Base-by-base conservation (phyloP, 2,113 vertebrate genomes). In the Myiozetetes cayanensis region DNA sequence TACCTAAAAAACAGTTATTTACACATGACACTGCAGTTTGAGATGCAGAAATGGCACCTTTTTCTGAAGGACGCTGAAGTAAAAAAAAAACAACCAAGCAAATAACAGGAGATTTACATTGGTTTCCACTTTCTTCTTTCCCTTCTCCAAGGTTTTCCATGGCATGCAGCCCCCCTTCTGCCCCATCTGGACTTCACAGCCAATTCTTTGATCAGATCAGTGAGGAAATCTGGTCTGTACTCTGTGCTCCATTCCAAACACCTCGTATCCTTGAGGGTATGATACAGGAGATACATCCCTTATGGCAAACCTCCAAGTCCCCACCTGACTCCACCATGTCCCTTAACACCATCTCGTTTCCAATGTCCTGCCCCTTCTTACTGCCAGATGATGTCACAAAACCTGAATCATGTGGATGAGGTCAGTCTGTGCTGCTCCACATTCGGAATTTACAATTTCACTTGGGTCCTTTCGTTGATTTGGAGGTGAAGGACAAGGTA, bases 301-400 rank as follows among this genome's bases (percentile, higher is more conserved):
- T 28, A 25, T 1, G 24, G 47, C 22, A 93, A 44, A 67, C 18
- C 21, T 53, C 33, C 63, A 76, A 49, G 25, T 3, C 44, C 17
- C n/a, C 52, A 20, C 8, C 39, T n/a, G 62, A 50, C 12, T 53
- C 12, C 17, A 23, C 22, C 46, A 58, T 0, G 0, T 25, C 46
- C 41, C 25, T 49, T 35, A 43, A 66, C 4, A 77, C 8, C 24
- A 27, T 6, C 37, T 47, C 41, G 30, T 13, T 28, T 15, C 4
- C 43, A 46, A 8, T 5, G 19, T 39, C 43, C 58, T 35, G 14
- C 11, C 74, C 31, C 63, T 30, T 49, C 49, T 10, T 52, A 23
- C 21, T 76, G 18, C 33, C 24, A 8, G 5, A 21, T 17, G 24
- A 85, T 44, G 21, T 41, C 85, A 76, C 27, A n/a, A 35, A 61